These are phyloP conservation scores for Calephelis virginiensis DNA, from an alignment of 1,140 invertebrate species.

Conservation along the genomic window DNA sequence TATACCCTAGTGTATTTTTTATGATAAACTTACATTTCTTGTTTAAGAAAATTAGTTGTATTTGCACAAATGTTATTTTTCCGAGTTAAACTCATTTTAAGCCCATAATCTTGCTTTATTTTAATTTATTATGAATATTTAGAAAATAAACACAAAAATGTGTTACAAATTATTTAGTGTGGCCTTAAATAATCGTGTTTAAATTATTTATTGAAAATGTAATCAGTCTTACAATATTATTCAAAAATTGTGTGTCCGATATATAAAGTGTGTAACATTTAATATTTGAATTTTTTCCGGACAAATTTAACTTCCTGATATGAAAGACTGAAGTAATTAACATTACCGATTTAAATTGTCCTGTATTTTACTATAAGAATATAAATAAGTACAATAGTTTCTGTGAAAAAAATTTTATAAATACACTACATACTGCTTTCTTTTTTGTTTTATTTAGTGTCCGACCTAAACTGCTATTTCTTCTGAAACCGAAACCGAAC, in stretches of 20 bases:
- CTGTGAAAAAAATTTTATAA: conserved; percentile 56
- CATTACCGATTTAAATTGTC: conserved; percentile 40
- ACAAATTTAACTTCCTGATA: conserved; percentile 9
- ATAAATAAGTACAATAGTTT: conserved; percentile 64
- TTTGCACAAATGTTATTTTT: conserved; percentile 19
- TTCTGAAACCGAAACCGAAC: no score
- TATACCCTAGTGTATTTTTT: background rate
- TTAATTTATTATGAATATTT: conserved; percentile 55
- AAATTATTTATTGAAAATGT: conserved; percentile 29
- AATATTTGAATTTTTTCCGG: conserved; percentile 10
- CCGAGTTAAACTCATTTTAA: conserved; percentile 66
- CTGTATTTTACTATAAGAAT: conserved; percentile 14
- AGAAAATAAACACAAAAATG: conserved; percentile 25
- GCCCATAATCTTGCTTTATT: conserved; percentile 65
- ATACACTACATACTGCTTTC: conserved; percentile 62
- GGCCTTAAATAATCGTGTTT: conserved; percentile 30
- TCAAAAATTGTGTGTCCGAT: conserved; percentile 3
- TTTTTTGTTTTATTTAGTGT: conserved; percentile 35
- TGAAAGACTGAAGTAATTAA: conserved; percentile 34
- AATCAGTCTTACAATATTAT: conserved; percentile 9
- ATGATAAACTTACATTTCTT: background rate
- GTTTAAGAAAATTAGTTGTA: background rate
- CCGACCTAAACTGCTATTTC: background rate
- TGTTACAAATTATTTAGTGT: conserved; percentile 28
- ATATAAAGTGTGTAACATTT: conserved; percentile 7